Conservation (phyloP, 2,888 invertebrate genomes). For the Monoplex corrugatus region DNA sequence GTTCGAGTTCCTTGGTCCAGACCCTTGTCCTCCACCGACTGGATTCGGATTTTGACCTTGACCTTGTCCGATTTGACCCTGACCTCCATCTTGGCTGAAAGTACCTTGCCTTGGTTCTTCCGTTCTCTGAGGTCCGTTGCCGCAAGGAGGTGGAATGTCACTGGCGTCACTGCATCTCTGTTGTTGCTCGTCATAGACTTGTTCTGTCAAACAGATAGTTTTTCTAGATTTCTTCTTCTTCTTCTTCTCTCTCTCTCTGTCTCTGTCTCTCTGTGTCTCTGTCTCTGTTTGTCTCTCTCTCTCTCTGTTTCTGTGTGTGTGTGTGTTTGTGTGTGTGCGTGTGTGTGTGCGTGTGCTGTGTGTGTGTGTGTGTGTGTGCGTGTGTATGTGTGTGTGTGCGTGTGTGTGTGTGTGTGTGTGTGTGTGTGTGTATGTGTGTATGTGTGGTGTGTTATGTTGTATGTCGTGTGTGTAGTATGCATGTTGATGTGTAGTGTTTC, state of each 20-base stretch:
- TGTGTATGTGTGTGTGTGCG: neutral
- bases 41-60: too few species aligned
- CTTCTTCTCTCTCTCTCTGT: neutral
- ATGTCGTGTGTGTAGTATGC: neutral
- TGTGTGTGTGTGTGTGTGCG: neutral
- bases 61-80: too few species aligned
- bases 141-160: too few species aligned
- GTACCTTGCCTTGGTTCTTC: too few species aligned
- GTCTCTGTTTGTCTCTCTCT: neutral
- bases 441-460: neutral
- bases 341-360: neutral
- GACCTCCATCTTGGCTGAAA: too few species aligned
- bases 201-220: neutral
- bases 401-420: constrained; percentile 26
- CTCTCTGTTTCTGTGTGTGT: neutral
- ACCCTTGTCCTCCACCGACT: too few species aligned
- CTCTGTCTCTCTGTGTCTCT: neutral
- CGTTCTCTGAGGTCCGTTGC: too few species aligned
- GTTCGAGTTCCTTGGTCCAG: too few species aligned
- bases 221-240: too few species aligned
- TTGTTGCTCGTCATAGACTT: neutral
- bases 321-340: neutral
- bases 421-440: constrained; percentile 31
- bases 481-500: neutral
- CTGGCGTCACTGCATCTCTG: neutral